Evolutionary conservation across 2,888 invertebrate genomes (phyloP), one percentile per base, ranked within the genome.

Genomic region (Philhelius pedissequus): DNA sequence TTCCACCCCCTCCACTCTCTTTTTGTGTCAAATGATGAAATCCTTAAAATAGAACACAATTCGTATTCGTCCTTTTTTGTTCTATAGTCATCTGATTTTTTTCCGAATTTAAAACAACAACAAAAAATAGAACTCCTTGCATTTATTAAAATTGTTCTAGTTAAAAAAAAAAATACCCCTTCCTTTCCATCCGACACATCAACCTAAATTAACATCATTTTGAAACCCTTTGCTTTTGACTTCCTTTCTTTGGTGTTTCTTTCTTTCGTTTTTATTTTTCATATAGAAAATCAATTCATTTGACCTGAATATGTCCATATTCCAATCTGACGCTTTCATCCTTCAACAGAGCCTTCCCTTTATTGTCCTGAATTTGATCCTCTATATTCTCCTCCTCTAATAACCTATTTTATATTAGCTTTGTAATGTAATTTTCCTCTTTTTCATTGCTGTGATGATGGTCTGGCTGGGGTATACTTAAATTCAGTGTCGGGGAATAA

Each of bases 221-320:
- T 45, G 15, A 50, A 66, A 60, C 32, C 9, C 30, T 48, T 60
- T 52, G n/a, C 20, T 66, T 35, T 60, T n/a, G 7, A 25, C 27
- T 52, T 25, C 25, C 30, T 32, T 38, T 20, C 8, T 40, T 25
- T 18, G 20, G 45, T 25, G 25, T 56, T 27, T 45, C 43, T 52
- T 62, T 13, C 32, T 30, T 27, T 50, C 9, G 18, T 40, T 71
- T 45, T 8, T 9, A n/a, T 58, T 11, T 52, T n/a, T 45, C 15
- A 11, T 43, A 30, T 43, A 58, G 80, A 84, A 84, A 84, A 84
- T 84, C 84, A 84, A 84, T 84, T 84, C 71, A 79, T 84, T 76
- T 84, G 84, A 84, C 84, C 84, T 84, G 84, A 60, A 73, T 84
- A 84, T 84, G 84, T 80, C 80, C 83, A 74, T 83, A 75, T 79